Base-by-base conservation (phyloP, 2,888 invertebrate genomes). In the Notodonta dromedarius region DNA sequence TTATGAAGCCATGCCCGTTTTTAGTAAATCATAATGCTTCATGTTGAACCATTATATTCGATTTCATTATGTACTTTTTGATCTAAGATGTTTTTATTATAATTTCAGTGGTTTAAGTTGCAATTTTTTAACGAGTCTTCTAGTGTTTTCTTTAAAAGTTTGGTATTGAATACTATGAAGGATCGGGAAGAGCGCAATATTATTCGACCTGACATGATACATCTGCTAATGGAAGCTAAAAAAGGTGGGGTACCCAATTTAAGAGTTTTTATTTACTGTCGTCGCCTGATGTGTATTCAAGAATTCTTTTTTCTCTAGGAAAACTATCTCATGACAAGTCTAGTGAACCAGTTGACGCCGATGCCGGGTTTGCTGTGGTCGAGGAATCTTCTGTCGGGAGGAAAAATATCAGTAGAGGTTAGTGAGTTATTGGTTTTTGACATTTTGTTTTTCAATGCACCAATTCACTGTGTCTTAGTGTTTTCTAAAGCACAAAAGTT, bases 141-240 rank as follows among this genome's bases (percentile, higher is more conserved):
- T 0, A 77, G 72, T 44, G 51, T 16, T 0, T 94, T 89, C 71
- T 92, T 94, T 60, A 83, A 72, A 8, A 71, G 76, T 0, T 64
- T 93, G 39, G 89, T 94, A 0, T 64, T 82, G 13, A 78, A 79
- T 0, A 85, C 92, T 4, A 93, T 94, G 82, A 77, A 79, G 46
- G 77, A 89, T 2, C 80, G 94, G 0, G 85, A 90, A 32, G 59
- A 78, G 24, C 63, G 82, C 1, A 78, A 88, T 2, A 89, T 90
- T 14, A 69, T 89, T 9, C 83, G 94, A n/a, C 89, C 88, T 5
- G 94, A 94, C 62, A 94, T 95, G 94, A 94, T 95, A n/a, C 91
- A 95, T 62, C 66, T 95, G 5, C 80, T 95, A 0, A 87, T 94
- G 87, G 93, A 95, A 74, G 93, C 94, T 11, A 91, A 89, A 64